Percentiles rank a stretch among this genome's conserved stretches.
Conservation (phyloP, 2,888 invertebrate species). For the Erpobdella octoculata region DNA sequence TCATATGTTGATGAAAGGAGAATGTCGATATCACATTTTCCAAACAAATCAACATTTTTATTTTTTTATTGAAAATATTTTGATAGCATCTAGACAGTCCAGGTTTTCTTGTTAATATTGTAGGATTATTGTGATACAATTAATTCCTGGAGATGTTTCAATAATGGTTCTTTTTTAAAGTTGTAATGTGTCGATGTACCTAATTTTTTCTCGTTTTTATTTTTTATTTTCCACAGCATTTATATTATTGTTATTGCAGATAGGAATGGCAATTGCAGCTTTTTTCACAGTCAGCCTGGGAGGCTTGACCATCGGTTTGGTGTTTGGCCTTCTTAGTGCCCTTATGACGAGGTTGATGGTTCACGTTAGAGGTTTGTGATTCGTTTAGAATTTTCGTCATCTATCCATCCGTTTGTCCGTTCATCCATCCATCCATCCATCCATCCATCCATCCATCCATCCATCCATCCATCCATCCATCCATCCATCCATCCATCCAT, state of each 20-base stretch:
- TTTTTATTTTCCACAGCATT: neutral
- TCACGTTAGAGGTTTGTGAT: conserved; percentile 49
- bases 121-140: too few relatives aligned
- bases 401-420: neutral
- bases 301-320: conserved; percentile 54
- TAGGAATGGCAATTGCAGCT: conserved; percentile 53
- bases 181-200: too few relatives aligned
- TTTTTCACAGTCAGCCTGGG: conserved; percentile 56
- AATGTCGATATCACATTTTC: too few relatives aligned
- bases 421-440: neutral
- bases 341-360: conserved; percentile 50
- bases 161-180: too few relatives aligned
- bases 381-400: neutral
- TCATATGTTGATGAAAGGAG: neutral
- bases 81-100: neutral
- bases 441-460: neutral
- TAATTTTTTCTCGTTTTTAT: too few relatives aligned
- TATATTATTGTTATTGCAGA: conserved; percentile 42
- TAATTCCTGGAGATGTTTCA: too few relatives aligned
- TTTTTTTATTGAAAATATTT: neutral
- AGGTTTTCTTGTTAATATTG: neutral
- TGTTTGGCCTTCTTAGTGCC: conserved; percentile 55
- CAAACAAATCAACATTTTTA: too few relatives aligned
- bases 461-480: neutral
- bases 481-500: too few relatives aligned